phyloP scores from a whole-genome alignment of 2,797 vertebrate genomes.

The Pantherophis alleghaniensis region DNA sequence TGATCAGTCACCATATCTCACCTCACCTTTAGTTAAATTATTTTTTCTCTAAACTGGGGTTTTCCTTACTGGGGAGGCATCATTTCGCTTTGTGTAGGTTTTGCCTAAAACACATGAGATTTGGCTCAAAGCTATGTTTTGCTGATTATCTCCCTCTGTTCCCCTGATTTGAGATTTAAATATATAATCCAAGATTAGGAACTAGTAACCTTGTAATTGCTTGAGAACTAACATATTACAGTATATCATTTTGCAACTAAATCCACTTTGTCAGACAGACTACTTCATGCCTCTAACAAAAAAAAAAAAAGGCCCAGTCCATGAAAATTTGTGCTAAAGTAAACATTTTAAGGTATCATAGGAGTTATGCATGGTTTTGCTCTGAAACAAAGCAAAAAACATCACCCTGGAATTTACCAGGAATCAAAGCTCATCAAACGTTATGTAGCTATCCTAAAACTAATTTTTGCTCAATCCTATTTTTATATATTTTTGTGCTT shows the following conservation, averaged over 20 bases:
- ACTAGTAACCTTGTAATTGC: background rate
- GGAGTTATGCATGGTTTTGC: background rate
- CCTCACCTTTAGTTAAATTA: background rate
- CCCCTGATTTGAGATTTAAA: background rate
- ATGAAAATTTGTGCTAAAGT: background rate
- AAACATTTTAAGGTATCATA: background rate
- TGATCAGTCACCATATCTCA: fast-evolving
- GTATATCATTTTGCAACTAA: background rate
- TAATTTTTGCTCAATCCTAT: conserved; percentile 20
- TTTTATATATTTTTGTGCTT: background rate
- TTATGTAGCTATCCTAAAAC: background rate
- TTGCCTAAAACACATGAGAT: background rate
- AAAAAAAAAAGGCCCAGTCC: background rate
- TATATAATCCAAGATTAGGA: background rate
- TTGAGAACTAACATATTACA: background rate
- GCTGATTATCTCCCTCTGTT: background rate
- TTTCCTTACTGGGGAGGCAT: background rate
- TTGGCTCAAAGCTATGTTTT: background rate
- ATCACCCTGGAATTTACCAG: background rate
- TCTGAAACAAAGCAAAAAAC: background rate
- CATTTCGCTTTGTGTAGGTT: conserved; percentile 5
- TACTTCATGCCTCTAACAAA: background rate
- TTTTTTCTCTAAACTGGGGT: background rate
- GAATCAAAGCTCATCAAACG: background rate
- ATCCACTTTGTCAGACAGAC: background rate